Evolutionary conservation across 92 coral and sea anemone species (phyloP).

Genomic region (Metridium senile): DNA sequence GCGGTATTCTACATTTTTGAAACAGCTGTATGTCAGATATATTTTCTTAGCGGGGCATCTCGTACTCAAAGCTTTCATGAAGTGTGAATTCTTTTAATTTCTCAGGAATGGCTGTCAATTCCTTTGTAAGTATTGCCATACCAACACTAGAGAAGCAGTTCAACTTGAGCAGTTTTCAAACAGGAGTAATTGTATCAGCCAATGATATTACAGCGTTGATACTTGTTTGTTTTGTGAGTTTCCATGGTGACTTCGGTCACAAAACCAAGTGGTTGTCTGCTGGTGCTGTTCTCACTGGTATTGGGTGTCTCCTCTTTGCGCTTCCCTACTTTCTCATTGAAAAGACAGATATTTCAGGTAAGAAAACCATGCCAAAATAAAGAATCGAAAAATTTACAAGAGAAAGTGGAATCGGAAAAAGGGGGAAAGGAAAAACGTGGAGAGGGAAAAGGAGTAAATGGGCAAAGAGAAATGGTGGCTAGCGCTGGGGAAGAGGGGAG

Average conservation of each 20-base stretch:
- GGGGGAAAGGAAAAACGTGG: too few species aligned
- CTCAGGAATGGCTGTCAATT: conserved; percentile 55
- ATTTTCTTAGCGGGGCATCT: too few species aligned
- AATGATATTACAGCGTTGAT: conserved; percentile 57
- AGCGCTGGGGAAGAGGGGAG: too few species aligned
- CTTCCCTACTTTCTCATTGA: conserved; percentile 54
- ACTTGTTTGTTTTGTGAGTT: conserved; percentile 57
- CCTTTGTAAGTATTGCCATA: conserved; percentile 54
- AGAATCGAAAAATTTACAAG: background rate
- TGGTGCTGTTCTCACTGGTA: conserved; percentile 52
- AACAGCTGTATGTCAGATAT: too few species aligned
- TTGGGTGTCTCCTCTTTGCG: conserved; percentile 40
- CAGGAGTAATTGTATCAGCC: conserved; percentile 54
- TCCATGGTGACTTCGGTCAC: conserved; percentile 61
- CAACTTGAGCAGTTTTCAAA: conserved; percentile 53
- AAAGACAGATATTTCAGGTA: conserved; percentile 37
- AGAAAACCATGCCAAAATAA: background rate
- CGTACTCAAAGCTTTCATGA: too few species aligned
- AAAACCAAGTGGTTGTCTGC: conserved; percentile 59
- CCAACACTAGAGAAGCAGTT: conserved; percentile 58
- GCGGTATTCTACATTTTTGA: too few species aligned
- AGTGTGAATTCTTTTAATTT: too few species aligned
- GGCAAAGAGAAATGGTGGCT: too few species aligned
- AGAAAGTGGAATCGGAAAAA: too few species aligned
- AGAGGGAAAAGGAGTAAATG: too few species aligned